Evolutionary conservation across 2,113 vertebrate species (phyloP).

Genomic region (Enhydra lutris): DNA sequence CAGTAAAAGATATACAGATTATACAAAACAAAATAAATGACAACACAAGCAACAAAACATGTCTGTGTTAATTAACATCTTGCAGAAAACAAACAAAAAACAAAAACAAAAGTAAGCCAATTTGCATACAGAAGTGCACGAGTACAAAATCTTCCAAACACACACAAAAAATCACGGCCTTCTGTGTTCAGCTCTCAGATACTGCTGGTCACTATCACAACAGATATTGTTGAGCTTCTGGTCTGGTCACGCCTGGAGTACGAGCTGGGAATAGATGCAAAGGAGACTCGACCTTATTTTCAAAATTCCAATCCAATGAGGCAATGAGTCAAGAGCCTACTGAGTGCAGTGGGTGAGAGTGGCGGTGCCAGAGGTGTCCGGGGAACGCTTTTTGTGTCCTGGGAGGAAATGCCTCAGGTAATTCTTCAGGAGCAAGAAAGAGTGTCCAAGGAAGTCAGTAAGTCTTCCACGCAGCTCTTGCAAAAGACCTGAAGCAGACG

Average conservation of each 20-base stretch:
- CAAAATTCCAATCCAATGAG: not conserved
- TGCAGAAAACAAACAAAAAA: not conserved
- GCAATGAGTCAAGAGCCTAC: not conserved
- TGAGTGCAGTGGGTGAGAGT: accelerated
- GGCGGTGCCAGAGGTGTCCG: not conserved
- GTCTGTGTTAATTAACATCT: not conserved
- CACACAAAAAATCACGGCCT: not conserved
- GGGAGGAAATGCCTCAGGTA: not conserved
- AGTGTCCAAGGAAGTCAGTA: not conserved
- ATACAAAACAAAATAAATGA: not conserved
- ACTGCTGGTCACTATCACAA: not conserved
- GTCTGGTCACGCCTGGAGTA: too few relatives aligned
- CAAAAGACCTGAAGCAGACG: not conserved
- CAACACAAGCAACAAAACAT: not conserved
- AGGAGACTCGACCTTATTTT: not conserved
- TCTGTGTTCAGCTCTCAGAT: not conserved
- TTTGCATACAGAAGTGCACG: not conserved
- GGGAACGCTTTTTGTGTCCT: not conserved
- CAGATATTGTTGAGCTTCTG: too few relatives aligned
- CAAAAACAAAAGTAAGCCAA: not conserved
- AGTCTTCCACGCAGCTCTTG: not conserved
- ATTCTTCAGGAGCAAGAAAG: not conserved
- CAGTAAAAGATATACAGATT: not conserved
- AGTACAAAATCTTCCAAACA: not conserved
- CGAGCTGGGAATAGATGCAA: not conserved